Conservation (phyloP, 2,797 vertebrate genomes). For the Schizothorax lantsangensis region DNA sequence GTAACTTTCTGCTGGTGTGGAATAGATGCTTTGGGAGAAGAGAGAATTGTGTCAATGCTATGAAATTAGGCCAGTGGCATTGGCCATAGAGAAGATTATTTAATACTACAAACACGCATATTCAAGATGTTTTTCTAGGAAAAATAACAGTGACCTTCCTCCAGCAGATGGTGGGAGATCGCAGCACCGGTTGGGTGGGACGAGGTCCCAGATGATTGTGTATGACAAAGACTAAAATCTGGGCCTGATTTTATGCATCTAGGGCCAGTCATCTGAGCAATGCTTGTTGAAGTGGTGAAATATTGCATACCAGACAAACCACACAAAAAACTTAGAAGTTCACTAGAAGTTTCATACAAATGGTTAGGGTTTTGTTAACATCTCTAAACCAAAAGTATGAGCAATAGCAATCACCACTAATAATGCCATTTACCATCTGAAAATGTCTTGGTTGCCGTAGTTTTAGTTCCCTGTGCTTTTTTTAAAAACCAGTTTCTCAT, state of each 20-base stretch:
- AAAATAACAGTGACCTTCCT: conserved; percentile 38
- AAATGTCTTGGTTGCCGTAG: not conserved
- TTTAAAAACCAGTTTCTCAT: not conserved
- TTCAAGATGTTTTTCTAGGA: conserved; percentile 45
- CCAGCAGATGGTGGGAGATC: conserved; percentile 48
- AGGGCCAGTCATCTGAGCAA: conserved; percentile 31
- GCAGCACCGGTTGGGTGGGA: conserved; percentile 23
- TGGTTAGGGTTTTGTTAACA: not conserved
- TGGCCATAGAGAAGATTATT: conserved; percentile 24
- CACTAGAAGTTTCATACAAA: not conserved
- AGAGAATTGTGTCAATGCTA: conserved; percentile 52
- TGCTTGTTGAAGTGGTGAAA: conserved; percentile 1
- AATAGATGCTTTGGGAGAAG: conserved; percentile 31
- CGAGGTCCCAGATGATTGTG: not conserved
- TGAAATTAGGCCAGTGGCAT: conserved; percentile 51
- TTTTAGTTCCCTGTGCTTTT: not conserved
- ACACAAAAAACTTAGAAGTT: not conserved
- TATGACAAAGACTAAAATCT: conserved; percentile 29
- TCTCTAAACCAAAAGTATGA: not conserved
- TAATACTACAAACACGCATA: conserved; percentile 23
- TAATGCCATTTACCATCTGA: not conserved
- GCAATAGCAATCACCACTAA: not conserved
- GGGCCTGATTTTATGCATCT: conserved; percentile 12
- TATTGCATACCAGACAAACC: not conserved
- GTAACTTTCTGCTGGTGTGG: not conserved